These are phyloP conservation scores for Drosophila quadrilineata DNA, from an alignment of 1,140 invertebrate species.

Conservation along the genomic window DNA sequence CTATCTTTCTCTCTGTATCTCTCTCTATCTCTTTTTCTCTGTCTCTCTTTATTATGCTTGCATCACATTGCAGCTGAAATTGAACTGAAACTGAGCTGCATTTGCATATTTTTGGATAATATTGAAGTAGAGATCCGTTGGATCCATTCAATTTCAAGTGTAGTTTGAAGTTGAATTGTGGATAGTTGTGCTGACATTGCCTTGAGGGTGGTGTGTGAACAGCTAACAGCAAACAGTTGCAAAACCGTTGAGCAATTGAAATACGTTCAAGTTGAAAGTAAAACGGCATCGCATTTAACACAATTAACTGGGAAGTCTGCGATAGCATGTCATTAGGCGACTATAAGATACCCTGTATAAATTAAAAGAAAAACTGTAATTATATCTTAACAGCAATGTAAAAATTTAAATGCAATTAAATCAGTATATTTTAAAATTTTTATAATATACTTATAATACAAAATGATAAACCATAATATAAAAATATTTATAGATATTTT, in stretches of 20 bases:
- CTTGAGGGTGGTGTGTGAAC: constrained; percentile 26
- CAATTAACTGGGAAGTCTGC: neutral
- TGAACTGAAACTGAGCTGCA: constrained; percentile 11
- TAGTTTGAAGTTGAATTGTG: constrained; percentile 25
- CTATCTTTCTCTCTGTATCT: too few species aligned
- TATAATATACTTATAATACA: too few species aligned
- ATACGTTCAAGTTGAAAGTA: constrained; percentile 51
- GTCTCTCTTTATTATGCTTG: neutral
- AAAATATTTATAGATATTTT: neutral
- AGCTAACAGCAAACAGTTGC: constrained; percentile 51
- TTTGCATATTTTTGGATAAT: constrained; percentile 30
- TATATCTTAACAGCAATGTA: too few species aligned
- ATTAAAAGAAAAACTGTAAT: too few species aligned
- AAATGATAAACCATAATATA: too few species aligned
- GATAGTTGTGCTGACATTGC: constrained; percentile 44
- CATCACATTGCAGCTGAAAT: constrained; percentile 14
- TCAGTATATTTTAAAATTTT: too few species aligned
- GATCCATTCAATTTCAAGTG: neutral
- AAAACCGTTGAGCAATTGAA: constrained; percentile 48
- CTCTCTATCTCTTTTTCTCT: too few species aligned
- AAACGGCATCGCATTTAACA: constrained; percentile 23
- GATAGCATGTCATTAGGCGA: neutral
- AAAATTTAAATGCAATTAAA: too few species aligned
- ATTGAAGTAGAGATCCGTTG: constrained; percentile 4
- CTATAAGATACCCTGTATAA: neutral